These are phyloP conservation scores for Astatotilapia flaviijosephi DNA, from an alignment of 2,113 vertebrate genomes.

Conservation along the genomic window DNA sequence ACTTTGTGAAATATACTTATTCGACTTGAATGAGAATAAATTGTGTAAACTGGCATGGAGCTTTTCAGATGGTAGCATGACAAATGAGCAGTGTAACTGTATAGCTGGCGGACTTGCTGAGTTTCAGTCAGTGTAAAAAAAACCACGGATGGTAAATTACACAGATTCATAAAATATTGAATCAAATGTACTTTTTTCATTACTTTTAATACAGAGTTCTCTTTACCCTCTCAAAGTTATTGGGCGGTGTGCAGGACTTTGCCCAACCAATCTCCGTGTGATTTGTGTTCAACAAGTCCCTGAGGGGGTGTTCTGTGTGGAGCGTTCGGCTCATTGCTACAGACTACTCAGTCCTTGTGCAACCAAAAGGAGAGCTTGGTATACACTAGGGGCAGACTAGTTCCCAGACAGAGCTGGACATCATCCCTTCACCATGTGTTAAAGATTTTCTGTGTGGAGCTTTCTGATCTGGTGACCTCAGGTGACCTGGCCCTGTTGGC, in stretches of 20 bases:
- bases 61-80: not conserved
- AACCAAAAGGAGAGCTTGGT: not conserved
- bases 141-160: not conserved
- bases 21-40: not conserved
- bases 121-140: not conserved
- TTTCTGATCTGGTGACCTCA: not conserved
- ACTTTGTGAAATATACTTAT: not conserved
- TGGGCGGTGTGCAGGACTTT: not conserved
- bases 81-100: not conserved
- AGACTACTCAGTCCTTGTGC: not conserved
- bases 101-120: not conserved
- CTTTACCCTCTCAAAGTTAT: not conserved
- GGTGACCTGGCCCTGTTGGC: not conserved
- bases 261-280: not conserved
- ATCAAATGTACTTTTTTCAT: not conserved
- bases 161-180: not conserved
- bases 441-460: not conserved
- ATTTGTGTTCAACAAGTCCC: not conserved
- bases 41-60: not conserved
- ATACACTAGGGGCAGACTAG: not conserved
- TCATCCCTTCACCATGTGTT: not conserved
- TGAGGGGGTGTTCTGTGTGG: not conserved
- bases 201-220: not conserved
- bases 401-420: not conserved
- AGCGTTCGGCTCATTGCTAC: not conserved